Conservation (phyloP, 2,888 invertebrate species). For the Ectemnius cavifrons region DNA sequence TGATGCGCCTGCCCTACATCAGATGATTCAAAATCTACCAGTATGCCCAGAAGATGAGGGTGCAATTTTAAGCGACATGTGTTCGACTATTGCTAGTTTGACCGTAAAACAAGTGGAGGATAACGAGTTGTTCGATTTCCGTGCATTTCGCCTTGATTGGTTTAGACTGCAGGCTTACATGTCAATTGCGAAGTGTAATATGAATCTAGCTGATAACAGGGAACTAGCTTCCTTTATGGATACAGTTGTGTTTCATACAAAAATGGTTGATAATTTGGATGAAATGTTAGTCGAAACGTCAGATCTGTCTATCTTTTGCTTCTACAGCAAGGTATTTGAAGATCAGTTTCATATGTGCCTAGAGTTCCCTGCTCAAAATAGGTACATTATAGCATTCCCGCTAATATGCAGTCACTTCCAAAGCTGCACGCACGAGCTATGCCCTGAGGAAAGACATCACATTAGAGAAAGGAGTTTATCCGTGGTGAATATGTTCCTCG, state of each 20-base stretch:
- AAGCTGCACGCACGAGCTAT: constrained; percentile 97
- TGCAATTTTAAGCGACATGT: constrained; percentile 94
- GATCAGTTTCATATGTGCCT: constrained; percentile 99
- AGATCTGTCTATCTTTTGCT: constrained; percentile 98
- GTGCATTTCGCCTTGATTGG: constrained; percentile 98
- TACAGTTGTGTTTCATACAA: constrained; percentile 96
- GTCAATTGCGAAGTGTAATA: constrained; percentile 89
- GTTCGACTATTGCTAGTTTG: constrained; percentile 90
- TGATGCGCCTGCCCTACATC: constrained; percentile 94
- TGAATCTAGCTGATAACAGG: constrained; percentile 89
- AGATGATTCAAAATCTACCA: constrained; percentile 89
- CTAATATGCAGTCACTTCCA: constrained; percentile 98
- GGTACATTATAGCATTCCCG: constrained; percentile 98
- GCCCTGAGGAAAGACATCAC: constrained; percentile 98
- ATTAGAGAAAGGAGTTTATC: constrained; percentile 96
- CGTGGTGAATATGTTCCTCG: constrained; percentile 97
- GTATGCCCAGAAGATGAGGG: constrained; percentile 97
- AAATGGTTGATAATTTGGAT: constrained; percentile 98
- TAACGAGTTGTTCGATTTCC: constrained; percentile 96
- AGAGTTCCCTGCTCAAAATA: constrained; percentile 98
- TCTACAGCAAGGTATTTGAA: constrained; percentile 97
- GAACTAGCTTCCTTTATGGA: constrained; percentile 95
- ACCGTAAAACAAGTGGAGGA: constrained; percentile 98
- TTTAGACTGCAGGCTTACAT: constrained; percentile 96
- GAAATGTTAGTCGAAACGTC: constrained; percentile 98